Percentiles rank a stretch among this genome's conserved stretches.
phyloP scores from a whole-genome alignment of 2,797 vertebrate species.

The Anomalospiza imberbis region DNA sequence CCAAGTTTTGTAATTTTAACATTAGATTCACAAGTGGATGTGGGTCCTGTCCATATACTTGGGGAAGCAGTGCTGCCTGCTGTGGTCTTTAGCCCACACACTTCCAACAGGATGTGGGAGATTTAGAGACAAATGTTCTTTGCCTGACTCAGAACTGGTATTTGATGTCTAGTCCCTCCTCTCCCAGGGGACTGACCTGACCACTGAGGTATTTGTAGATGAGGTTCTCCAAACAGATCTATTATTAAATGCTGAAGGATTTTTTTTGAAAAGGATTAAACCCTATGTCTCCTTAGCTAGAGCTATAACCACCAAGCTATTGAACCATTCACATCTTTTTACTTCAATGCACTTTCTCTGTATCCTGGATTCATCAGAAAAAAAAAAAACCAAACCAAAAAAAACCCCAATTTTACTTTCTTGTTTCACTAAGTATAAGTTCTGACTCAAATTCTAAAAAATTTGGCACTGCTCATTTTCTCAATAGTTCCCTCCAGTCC shows the following conservation, averaged over 20 bases:
- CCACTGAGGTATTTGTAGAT: not conserved
- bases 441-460: conserved; percentile 9
- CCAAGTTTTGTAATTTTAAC: not conserved
- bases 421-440: not conserved
- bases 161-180: not conserved
- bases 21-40: not conserved
- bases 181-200: not conserved
- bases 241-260: not conserved
- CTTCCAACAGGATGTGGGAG: conserved; percentile 14
- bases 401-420: not conserved
- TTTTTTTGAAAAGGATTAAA: not conserved
- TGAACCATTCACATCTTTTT: not conserved
- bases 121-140: not conserved
- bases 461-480: not conserved
- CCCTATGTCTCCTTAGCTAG: not conserved
- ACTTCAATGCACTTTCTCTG: not conserved
- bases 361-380: not conserved
- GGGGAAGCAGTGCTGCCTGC: not conserved
- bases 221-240: not conserved
- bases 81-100: not conserved
- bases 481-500: not conserved
- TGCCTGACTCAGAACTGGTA: not conserved
- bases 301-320: not conserved
- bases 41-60: not conserved
- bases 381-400: not conserved